Percentiles rank a stretch among this genome's conserved stretches.
Evolutionary conservation across 2,888 invertebrate genomes (phyloP).

Genomic region (Conistra vaccinii): DNA sequence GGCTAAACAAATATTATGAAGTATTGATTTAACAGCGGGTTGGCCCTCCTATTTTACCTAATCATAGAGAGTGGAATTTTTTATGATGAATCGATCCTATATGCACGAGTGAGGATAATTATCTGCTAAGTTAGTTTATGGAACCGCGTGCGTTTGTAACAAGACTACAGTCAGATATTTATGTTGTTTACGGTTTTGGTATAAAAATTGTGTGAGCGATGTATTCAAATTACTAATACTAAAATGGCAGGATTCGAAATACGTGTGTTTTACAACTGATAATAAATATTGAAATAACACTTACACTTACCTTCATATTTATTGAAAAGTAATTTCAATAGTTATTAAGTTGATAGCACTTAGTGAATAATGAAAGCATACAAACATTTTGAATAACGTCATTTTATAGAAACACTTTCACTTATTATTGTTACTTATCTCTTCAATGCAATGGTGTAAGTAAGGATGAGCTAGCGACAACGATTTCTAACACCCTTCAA

Average conservation of each 20-base stretch:
- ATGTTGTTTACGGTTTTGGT: conserved; percentile 68
- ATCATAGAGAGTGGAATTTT: neutral
- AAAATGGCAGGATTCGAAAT: conserved; percentile 63
- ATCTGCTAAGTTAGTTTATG: conserved; percentile 11
- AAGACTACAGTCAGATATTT: conserved; percentile 66
- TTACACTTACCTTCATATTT: conserved; percentile 60
- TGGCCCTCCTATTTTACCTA: neutral
- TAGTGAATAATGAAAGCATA: conserved; percentile 33
- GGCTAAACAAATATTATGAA: neutral
- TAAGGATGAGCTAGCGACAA: conserved; percentile 64
- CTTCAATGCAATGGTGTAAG: conserved; percentile 68
- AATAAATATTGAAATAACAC: conserved; percentile 63
- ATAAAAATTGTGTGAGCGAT: conserved; percentile 66
- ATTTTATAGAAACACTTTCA: conserved; percentile 54
- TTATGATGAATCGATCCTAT: conserved; percentile 27
- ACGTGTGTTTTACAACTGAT: conserved; percentile 40
- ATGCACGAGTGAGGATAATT: conserved; percentile 14
- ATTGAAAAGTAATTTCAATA: conserved; percentile 63
- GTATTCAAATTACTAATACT: conserved; percentile 42
- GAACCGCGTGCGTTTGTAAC: conserved; percentile 66
- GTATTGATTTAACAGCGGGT: neutral
- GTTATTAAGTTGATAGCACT: conserved; percentile 38
- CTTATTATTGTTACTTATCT: conserved; percentile 28
- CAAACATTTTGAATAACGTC: conserved; percentile 58
- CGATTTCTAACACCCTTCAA: conserved; percentile 60